Conservation (phyloP, 2,113 vertebrate species). For the Gobiocypris rarus region DNA sequence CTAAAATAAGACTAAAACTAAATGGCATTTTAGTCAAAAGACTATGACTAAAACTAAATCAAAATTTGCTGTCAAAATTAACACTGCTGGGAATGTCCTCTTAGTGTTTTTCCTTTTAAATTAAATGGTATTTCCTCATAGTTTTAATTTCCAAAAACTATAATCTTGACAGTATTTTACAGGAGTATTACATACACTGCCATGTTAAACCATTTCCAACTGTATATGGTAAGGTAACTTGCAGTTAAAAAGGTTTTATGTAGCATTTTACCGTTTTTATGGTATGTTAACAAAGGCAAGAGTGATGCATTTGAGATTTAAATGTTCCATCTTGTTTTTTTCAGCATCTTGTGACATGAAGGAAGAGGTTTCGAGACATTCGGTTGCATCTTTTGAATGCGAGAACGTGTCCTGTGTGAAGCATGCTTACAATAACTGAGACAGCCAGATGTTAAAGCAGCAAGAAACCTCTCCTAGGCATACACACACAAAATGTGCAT, state of each 20-base stretch:
- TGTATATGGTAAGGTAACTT: neutral
- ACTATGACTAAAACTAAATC: too few species aligned
- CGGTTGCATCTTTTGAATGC: neutral
- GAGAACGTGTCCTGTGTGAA: neutral
- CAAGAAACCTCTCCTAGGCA: neutral
- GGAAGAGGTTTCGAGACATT: neutral
- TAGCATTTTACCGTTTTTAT: neutral
- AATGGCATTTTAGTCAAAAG: too few species aligned
- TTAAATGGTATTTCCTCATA: too few species aligned
- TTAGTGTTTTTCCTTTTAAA: too few species aligned
- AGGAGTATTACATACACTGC: neutral
- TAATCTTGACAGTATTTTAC: neutral
- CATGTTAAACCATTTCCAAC: neutral
- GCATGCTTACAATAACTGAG: neutral
- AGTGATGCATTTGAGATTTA: neutral
- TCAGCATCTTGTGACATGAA: neutral
- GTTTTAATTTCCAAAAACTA: too few species aligned
- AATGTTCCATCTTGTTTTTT: neutral
- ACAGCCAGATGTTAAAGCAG: constrained; percentile 6
- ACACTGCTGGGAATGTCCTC: too few species aligned
- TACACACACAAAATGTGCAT: too few species aligned
- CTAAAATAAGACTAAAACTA: too few species aligned
- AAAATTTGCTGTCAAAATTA: too few species aligned
- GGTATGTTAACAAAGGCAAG: neutral
- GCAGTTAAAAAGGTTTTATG: neutral